Percentiles rank a stretch among this genome's conserved stretches.
phyloP scores from a whole-genome alignment of 2,797 vertebrate species.

The Pseudocheirus occidentalis region DNA sequence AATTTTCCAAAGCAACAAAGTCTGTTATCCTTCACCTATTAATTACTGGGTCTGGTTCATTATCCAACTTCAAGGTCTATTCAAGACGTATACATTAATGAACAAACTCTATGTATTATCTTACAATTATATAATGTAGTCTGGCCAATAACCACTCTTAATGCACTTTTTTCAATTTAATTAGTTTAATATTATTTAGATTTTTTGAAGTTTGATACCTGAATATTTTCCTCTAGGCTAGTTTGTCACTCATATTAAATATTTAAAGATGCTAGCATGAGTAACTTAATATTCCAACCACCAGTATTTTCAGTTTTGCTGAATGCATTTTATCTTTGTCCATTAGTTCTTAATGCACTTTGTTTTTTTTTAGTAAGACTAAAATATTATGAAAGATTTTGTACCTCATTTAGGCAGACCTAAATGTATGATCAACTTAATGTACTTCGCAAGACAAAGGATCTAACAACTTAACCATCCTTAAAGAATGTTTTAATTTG shows the following conservation, averaged over 20 bases:
- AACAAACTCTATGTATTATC: too few species aligned
- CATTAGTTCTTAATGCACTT: background rate
- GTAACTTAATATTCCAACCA: background rate
- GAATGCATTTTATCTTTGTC: slow-evolving; percentile 40
- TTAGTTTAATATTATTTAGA: background rate
- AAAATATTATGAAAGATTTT: background rate
- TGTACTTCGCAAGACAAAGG: background rate
- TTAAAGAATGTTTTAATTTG: background rate
- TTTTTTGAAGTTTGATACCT: background rate
- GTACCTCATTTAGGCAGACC: too few species aligned
- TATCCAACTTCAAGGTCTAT: too few species aligned
- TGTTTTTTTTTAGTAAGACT: background rate
- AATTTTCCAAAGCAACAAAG: too few species aligned
- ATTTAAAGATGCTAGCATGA: background rate
- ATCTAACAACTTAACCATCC: background rate
- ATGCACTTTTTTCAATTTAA: too few species aligned
- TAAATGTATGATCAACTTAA: background rate
- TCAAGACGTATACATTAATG: too few species aligned
- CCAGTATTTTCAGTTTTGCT: background rate
- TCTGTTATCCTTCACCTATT: too few species aligned
- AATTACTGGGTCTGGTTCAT: too few species aligned
- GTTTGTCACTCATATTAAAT: background rate
- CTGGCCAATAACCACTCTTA: background rate
- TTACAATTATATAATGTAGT: too few species aligned
- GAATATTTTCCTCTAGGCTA: background rate